phyloP scores from a whole-genome alignment of 2,113 vertebrate species.

The Micronisus gabar region DNA sequence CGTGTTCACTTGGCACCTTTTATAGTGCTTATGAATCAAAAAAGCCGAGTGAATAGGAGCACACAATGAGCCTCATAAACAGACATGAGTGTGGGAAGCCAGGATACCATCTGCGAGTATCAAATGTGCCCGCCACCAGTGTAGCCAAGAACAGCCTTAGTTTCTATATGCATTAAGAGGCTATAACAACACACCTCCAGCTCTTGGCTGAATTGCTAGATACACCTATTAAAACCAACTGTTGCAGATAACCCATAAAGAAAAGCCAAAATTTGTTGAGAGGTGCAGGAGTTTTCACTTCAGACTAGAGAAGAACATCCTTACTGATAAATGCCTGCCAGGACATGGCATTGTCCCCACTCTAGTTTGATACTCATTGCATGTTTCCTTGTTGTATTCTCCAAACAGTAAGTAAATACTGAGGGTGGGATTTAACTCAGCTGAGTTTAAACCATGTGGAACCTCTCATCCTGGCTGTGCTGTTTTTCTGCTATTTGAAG shows the following conservation, averaged over 20 bases:
- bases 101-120: not conserved
- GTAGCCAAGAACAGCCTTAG: not conserved
- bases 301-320: not conserved
- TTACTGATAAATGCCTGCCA: not conserved
- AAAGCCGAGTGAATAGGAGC: not conserved
- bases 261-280: not conserved
- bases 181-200: not conserved
- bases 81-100: not conserved
- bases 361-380: not conserved
- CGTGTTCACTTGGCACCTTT: not conserved
- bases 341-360: rapidly evolving
- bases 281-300: not conserved
- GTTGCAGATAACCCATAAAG: not conserved
- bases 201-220: not conserved
- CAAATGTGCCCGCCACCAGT: not conserved
- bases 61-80: constrained; percentile 1
- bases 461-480: not conserved
- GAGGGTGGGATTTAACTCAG: not conserved
- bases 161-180: not conserved
- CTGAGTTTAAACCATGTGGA: not conserved
- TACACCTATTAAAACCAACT: not conserved
- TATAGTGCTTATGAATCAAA: not conserved
- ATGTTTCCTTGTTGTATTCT: not conserved
- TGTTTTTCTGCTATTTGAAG: not conserved
- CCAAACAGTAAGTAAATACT: not conserved